These are phyloP conservation scores for Paedocypris micromegethes DNA, from an alignment of 2,797 vertebrate species.

Conservation along the genomic window DNA sequence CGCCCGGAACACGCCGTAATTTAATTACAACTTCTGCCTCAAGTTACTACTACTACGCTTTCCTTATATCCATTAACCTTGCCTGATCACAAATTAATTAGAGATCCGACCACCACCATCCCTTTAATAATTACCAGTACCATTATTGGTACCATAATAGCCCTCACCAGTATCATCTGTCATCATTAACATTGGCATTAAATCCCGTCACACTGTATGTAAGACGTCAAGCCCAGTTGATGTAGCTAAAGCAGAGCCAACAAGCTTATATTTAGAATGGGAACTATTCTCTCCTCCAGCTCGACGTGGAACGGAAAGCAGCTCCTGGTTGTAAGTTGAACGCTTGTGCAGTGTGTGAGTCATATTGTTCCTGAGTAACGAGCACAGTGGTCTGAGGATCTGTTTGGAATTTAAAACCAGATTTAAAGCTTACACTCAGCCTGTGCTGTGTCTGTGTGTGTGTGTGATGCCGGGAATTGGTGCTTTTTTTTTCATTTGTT, in stretches of 20 bases:
- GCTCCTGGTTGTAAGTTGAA: slow-evolving; percentile 40
- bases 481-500: too few relatives aligned
- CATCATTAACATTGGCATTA: background rate
- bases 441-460: slow-evolving; percentile 28
- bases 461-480: background rate
- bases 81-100: too few relatives aligned
- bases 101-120: background rate
- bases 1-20: too few relatives aligned
- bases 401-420: slow-evolving; percentile 52
- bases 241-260: background rate
- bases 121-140: background rate
- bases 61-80: too few relatives aligned
- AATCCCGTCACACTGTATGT: background rate
- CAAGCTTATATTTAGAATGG: slow-evolving; percentile 18
- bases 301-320: slow-evolving; percentile 17
- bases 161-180: background rate
- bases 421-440: slow-evolving; percentile 49
- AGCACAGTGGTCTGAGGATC: slow-evolving; percentile 41
- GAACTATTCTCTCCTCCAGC: slow-evolving; percentile 7
- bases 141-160: background rate
- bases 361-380: slow-evolving; percentile 45
- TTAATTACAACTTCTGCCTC: too few relatives aligned
- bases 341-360: slow-evolving; percentile 45
- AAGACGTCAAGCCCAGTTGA: background rate
- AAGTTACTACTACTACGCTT: too few relatives aligned